Conservation (phyloP, 1,140 invertebrate genomes). For the Spodoptera frugiperda region DNA sequence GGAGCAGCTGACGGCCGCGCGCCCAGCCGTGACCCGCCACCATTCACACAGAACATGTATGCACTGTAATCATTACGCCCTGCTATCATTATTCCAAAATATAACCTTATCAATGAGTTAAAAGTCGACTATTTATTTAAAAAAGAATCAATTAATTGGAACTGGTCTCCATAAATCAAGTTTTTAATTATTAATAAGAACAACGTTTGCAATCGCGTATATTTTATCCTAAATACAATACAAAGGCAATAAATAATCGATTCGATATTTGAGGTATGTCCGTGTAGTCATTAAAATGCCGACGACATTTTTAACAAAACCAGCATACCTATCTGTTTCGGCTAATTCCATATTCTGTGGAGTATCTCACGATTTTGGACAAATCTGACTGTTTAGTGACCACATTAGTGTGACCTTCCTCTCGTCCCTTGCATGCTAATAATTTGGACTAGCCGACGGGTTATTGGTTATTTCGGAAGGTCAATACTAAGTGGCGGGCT, state of each 20-base stretch:
- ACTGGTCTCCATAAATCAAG: conserved; percentile 66
- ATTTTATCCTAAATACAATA: conserved; percentile 55
- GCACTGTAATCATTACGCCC: conserved; percentile 46
- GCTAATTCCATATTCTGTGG: conserved; percentile 67
- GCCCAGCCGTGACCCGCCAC: conserved; percentile 62
- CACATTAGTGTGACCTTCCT: conserved; percentile 58
- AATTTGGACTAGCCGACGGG: neutral
- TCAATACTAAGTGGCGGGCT: conserved; percentile 53
- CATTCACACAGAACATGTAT: conserved; percentile 68
- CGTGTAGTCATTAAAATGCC: conserved; percentile 73
- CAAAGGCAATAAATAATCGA: conserved; percentile 78
- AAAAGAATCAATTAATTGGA: conserved; percentile 54
- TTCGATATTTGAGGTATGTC: conserved; percentile 76
- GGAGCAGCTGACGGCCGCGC: conserved; percentile 66
- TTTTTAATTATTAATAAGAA: conserved; percentile 65
- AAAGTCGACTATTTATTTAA: conserved; percentile 34
- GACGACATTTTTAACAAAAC: conserved; percentile 71
- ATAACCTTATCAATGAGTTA: conserved; percentile 30
- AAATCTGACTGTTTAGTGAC: conserved; percentile 53
- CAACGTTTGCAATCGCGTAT: conserved; percentile 53
- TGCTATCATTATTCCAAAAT: conserved; percentile 16
- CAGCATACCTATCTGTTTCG: conserved; percentile 54
- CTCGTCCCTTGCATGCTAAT: conserved; percentile 35
- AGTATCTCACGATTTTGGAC: conserved; percentile 56
- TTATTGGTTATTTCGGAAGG: conserved; percentile 47